These are phyloP conservation scores for Ceratina australensis DNA, from an alignment of 1,140 invertebrate species.

Conservation along the genomic window DNA sequence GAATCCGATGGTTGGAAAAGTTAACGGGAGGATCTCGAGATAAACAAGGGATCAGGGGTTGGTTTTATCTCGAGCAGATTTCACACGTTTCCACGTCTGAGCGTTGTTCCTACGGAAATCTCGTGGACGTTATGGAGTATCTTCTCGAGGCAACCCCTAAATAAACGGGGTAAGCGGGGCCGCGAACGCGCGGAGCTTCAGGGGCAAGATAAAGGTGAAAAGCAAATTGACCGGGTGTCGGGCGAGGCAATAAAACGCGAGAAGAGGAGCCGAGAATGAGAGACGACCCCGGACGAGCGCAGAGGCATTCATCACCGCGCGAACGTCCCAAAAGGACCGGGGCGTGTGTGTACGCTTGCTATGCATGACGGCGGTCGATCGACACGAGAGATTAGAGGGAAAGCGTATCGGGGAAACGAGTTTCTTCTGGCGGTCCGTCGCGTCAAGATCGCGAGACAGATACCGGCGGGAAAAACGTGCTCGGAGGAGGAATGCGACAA, in stretches of 20 bases:
- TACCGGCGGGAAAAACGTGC: slow-evolving; percentile 24
- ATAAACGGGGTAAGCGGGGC: too few species aligned
- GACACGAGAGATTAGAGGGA: slow-evolving; percentile 36
- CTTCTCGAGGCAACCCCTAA: too few species aligned
- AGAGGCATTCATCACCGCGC: slow-evolving; percentile 2
- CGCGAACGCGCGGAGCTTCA: too few species aligned
- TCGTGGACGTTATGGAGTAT: too few species aligned
- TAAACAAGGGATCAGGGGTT: not conserved
- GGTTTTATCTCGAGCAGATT: too few species aligned
- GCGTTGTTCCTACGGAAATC: too few species aligned
- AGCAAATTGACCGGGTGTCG: slow-evolving; percentile 8
- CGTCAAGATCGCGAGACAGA: slow-evolving; percentile 34
- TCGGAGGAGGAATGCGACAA: not conserved
- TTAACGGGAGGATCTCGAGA: slow-evolving; percentile 15
- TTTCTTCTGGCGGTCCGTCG: slow-evolving; percentile 13
- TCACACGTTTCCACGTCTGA: too few species aligned
- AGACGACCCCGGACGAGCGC: not conserved
- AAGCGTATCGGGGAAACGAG: slow-evolving; percentile 32
- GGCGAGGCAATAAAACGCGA: not conserved
- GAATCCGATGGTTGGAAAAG: slow-evolving; percentile 10
- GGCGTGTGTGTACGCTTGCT: not conserved
- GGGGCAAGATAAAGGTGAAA: not conserved
- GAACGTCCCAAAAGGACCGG: not conserved
- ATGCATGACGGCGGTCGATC: slow-evolving; percentile 21
- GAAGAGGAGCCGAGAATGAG: not conserved